phyloP scores from a whole-genome alignment of 2,797 vertebrate genomes.

The Scolopax bukidnonensis region DNA sequence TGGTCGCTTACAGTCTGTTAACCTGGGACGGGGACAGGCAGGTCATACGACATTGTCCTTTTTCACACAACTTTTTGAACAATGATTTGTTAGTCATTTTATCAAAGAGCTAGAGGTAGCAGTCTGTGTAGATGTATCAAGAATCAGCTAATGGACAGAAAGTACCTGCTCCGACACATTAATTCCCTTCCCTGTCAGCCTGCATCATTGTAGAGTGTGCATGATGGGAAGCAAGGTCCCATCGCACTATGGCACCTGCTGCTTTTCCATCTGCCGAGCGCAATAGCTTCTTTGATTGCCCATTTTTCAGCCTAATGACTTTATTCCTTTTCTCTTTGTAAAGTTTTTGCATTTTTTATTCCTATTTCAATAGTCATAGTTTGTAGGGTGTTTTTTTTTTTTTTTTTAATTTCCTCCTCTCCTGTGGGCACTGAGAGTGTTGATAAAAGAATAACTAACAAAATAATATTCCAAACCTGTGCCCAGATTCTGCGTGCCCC shows the following conservation, averaged over 20 bases:
- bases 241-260: slow-evolving; percentile 88
- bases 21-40: slow-evolving; percentile 37
- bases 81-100: slow-evolving; percentile 54
- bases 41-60: slow-evolving; percentile 10
- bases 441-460: slow-evolving; percentile 68
- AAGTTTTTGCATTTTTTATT: slow-evolving; percentile 76
- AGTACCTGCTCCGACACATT: slow-evolving; percentile 85
- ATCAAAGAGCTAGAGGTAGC: slow-evolving; percentile 66
- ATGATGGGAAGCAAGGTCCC: slow-evolving; percentile 87
- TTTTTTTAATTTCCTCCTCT: slow-evolving; percentile 63
- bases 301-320: slow-evolving; percentile 83
- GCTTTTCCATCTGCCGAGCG: slow-evolving; percentile 91
- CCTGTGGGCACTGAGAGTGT: slow-evolving; percentile 16
- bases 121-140: slow-evolving; percentile 68
- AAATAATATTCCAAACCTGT: slow-evolving; percentile 65
- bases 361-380: slow-evolving; percentile 64
- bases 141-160: slow-evolving; percentile 85
- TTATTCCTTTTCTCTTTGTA: slow-evolving; percentile 76
- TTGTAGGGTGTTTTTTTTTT: not conserved
- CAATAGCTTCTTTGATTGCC: slow-evolving; percentile 80
- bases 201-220: slow-evolving; percentile 85
- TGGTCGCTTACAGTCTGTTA: slow-evolving; percentile 59
- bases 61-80: not conserved
- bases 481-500: slow-evolving; percentile 61
- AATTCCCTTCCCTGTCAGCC: slow-evolving; percentile 90